A percentile compares a stretch with the other conserved stretches of the same genome.
These are phyloP conservation scores for Psophia crepitans DNA, from an alignment of 2,113 vertebrate genomes.

Conservation along the genomic window DNA sequence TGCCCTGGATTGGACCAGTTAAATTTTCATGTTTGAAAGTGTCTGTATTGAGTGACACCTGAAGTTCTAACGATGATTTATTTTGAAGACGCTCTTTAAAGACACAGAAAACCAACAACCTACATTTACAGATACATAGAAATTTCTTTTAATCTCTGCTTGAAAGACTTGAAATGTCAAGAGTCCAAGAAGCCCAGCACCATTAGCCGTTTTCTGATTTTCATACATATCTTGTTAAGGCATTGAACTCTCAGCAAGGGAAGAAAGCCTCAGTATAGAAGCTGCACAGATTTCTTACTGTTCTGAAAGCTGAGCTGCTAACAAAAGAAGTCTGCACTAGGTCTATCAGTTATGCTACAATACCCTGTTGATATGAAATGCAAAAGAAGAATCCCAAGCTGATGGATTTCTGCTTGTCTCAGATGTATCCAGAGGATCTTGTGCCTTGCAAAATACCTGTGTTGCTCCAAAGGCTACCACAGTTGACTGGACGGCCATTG, in stretches of 20 bases:
- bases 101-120: neutral
- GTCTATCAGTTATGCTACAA: neutral
- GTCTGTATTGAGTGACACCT: neutral
- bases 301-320: neutral
- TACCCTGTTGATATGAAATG: neutral
- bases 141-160: neutral
- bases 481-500: rapidly evolving
- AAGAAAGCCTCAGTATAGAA: neutral
- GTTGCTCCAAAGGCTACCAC: neutral
- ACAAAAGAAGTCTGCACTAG: neutral
- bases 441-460: neutral
- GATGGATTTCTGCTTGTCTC: neutral
- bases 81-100: neutral
- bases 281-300: neutral
- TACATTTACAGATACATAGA: neutral
- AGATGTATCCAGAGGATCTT: neutral
- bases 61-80: neutral
- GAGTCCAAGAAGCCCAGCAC: neutral
- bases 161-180: neutral
- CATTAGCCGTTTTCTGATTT: neutral
- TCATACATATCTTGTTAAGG: neutral
- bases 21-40: neutral
- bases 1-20: neutral
- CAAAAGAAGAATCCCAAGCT: neutral
- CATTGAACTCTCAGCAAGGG: neutral